A percentile compares a stretch with the other conserved stretches of the same genome.
Conservation (phyloP, 2,888 invertebrate species). For the Drosophila kuntzei region DNA sequence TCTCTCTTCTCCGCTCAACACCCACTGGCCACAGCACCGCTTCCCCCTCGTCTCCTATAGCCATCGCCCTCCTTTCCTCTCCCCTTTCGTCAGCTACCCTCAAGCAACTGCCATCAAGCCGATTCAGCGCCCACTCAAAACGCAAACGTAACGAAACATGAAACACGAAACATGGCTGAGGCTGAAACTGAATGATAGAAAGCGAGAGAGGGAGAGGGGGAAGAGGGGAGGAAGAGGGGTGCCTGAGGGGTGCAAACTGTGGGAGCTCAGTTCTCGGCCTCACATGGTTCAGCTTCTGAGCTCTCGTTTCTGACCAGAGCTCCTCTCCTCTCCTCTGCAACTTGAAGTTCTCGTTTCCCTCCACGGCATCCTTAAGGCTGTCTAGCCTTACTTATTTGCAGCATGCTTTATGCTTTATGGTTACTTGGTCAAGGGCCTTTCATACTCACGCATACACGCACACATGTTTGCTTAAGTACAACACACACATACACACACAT, state of each 20-base stretch:
- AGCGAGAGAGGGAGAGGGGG: background rate
- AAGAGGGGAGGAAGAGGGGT: background rate
- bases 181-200: background rate
- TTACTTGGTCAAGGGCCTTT: conserved; percentile 82
- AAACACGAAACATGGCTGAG: conserved; percentile 60
- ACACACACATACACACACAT: conserved; percentile 38
- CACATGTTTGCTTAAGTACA: conserved; percentile 56
- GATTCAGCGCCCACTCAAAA: conserved; percentile 62
- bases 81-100: background rate
- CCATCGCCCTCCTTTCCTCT: background rate
- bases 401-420: conserved; percentile 81
- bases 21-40: conserved; percentile 22
- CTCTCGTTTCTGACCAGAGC: conserved; percentile 46
- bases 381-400: conserved; percentile 79
- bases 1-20: conserved; percentile 13
- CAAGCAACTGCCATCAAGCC: conserved; percentile 11
- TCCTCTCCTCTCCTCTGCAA: background rate
- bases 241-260: background rate
- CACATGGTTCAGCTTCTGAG: conserved; percentile 40
- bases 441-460: conserved; percentile 47
- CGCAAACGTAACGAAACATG: conserved; percentile 78
- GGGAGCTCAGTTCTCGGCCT: conserved; percentile 28
- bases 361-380: conserved; percentile 60
- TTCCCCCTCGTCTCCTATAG: conserved; percentile 6
- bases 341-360: background rate